Base-by-base conservation (phyloP, 2,797 vertebrate species). In the Alouatta caraya region DNA sequence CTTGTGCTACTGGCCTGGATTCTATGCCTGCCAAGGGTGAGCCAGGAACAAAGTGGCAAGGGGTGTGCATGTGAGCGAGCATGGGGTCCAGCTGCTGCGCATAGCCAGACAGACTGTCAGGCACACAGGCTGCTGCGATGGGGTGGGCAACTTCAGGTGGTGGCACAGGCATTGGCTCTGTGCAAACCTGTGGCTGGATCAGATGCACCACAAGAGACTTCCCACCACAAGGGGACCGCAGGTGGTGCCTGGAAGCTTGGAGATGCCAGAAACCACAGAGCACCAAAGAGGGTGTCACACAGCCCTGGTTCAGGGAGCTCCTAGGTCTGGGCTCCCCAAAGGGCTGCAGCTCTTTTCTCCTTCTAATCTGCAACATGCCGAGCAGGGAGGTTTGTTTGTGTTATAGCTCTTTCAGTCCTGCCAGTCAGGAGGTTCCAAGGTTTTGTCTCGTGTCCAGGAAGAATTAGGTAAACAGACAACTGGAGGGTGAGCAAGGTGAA, bases 41-140 rank as follows among this genome's bases (percentile, higher is more conserved):
- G 33, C 64, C 64, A 67, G 33, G 64, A 33, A 17, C 0, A 8
- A 17, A n/a, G 33, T n/a, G 64, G 64, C 8, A 33, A 67, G 64
- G 33, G 64, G 64, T n/a, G 64, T 7, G 8, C n/a, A 33, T 67
- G 64, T 67, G 64, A n/a, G 64, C 0, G 0, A 67, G 64, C 33
- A 1, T 67, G 15, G 8, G 64, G 15, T n/a, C 33, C 15, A 2
- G 64, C 64, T 1, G 1, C 64, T n/a, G 64, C 1, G 0, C 30
- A 67, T 33, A 19, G 33, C 64, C 15, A n/a, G 33, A 33, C 15
- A 67, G 33, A 19, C 64, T 67, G 33, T 19, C 4, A 67, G 64
- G 15, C 33, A 67, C 15, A 67, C 15, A 8, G 15, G 64, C 64
- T 67, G 33, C 64, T 67, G 33, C 17, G 33, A 17, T 67, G 64